phyloP scores from a whole-genome alignment of 2,797 vertebrate genomes.

The Phrynocephalus forsythii region DNA sequence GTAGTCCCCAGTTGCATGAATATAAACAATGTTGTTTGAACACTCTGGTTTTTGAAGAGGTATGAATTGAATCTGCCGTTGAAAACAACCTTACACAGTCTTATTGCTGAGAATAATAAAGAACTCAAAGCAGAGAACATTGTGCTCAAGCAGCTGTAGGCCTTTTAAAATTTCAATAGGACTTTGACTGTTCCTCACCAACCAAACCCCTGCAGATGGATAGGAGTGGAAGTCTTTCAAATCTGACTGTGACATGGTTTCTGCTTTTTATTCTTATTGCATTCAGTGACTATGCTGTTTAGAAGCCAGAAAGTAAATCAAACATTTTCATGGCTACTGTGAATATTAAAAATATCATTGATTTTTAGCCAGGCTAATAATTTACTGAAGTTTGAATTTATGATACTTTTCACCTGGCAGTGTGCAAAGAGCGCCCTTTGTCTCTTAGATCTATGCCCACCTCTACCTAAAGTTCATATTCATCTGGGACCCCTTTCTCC shows the following conservation, averaged over 20 bases:
- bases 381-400: neutral
- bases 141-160: neutral
- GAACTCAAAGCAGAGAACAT: neutral
- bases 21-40: neutral
- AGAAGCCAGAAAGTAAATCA: neutral
- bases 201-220: neutral
- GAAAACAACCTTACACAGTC: neutral
- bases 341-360: neutral
- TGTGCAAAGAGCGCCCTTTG: neutral
- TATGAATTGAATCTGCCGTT: neutral
- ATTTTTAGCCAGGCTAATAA: neutral
- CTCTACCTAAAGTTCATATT: neutral
- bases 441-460: neutral
- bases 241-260: neutral
- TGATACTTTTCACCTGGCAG: neutral
- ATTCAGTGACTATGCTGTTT: neutral
- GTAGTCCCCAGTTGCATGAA: neutral
- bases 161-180: constrained; percentile 2
- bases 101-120: neutral
- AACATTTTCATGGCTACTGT: neutral
- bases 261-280: constrained; percentile 7
- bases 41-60: neutral
- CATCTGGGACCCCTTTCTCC: neutral
- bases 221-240: neutral
- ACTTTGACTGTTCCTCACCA: neutral